Conservation (phyloP, 2,797 vertebrate species). For the Channallabes apus region DNA sequence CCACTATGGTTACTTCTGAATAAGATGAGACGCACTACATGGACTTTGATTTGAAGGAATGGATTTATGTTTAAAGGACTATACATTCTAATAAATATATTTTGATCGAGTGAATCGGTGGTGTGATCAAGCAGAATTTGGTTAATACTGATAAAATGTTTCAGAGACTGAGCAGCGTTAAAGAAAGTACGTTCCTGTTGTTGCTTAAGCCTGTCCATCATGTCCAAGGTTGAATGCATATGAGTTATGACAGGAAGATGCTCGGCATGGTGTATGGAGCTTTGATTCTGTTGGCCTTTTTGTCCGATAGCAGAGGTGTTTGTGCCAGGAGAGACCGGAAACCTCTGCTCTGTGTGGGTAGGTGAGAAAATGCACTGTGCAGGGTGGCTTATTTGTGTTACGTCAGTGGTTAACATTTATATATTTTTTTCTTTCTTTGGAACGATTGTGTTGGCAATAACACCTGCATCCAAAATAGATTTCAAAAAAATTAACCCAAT, state of each 20-base stretch:
- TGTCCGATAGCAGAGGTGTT: slow-evolving; percentile 35
- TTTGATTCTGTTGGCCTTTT: slow-evolving; percentile 30
- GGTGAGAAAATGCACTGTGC: slow-evolving; percentile 25
- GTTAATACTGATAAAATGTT: background rate
- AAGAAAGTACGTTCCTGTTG: background rate
- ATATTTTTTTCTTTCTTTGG: background rate
- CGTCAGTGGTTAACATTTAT: slow-evolving; percentile 50
- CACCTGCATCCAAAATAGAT: background rate
- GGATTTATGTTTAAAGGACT: background rate
- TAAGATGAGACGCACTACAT: background rate
- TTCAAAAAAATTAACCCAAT: background rate
- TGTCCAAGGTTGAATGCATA: background rate
- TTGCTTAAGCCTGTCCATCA: background rate
- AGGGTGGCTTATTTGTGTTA: background rate
- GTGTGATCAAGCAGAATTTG: background rate
- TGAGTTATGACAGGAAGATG: slow-evolving; percentile 25
- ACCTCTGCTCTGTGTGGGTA: slow-evolving; percentile 32
- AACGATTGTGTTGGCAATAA: background rate
- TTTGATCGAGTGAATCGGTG: background rate
- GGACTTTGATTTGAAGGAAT: background rate
- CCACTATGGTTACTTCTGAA: background rate
- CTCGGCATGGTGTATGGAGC: background rate
- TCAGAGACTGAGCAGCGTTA: too few species aligned
- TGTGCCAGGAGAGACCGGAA: slow-evolving; percentile 28
- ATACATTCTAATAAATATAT: background rate